These are phyloP conservation scores for Brachirus orientalis DNA, from an alignment of 2,113 vertebrate genomes.

Conservation along the genomic window DNA sequence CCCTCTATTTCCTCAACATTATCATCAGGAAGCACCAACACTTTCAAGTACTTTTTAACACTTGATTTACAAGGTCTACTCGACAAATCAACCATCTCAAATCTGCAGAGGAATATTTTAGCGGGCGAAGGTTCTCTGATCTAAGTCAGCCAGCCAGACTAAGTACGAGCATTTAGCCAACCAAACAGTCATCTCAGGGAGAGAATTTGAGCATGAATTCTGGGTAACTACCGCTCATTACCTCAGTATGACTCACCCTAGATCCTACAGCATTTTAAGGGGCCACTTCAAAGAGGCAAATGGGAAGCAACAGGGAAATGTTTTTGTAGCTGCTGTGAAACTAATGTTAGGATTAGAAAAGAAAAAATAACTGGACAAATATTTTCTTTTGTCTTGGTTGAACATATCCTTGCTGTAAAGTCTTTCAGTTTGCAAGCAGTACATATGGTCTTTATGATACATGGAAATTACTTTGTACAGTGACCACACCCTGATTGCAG, in stretches of 20 bases:
- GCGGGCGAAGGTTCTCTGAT: constrained; percentile 28
- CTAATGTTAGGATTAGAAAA: constrained; percentile 11
- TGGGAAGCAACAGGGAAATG: constrained; percentile 4
- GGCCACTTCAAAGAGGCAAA: constrained; percentile 31
- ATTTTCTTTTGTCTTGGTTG: not conserved
- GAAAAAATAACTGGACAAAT: not conserved
- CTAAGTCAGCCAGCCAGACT: constrained; percentile 54
- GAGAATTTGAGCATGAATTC: constrained; percentile 64
- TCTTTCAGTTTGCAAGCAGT: not conserved
- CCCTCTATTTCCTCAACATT: too few relatives aligned
- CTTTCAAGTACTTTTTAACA: constrained; percentile 6
- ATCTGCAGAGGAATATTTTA: constrained; percentile 28
- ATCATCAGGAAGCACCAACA: not conserved
- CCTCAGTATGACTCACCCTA: constrained; percentile 69
- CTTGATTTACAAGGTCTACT: constrained; percentile 9
- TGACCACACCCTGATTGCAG: too few relatives aligned
- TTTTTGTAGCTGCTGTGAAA: constrained; percentile 11
- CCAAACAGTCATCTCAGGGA: constrained; percentile 47
- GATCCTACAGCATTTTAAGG: constrained; percentile 48
- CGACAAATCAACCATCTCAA: constrained; percentile 45
- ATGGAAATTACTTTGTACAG: not conserved
- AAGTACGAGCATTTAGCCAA: constrained; percentile 55
- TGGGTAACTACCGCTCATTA: constrained; percentile 71
- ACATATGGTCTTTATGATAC: constrained; percentile 8
- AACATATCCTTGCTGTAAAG: not conserved